Percentiles rank a stretch among this genome's conserved stretches.
phyloP scores from a whole-genome alignment of 2,113 vertebrate genomes.

The Nycticorax nycticorax region DNA sequence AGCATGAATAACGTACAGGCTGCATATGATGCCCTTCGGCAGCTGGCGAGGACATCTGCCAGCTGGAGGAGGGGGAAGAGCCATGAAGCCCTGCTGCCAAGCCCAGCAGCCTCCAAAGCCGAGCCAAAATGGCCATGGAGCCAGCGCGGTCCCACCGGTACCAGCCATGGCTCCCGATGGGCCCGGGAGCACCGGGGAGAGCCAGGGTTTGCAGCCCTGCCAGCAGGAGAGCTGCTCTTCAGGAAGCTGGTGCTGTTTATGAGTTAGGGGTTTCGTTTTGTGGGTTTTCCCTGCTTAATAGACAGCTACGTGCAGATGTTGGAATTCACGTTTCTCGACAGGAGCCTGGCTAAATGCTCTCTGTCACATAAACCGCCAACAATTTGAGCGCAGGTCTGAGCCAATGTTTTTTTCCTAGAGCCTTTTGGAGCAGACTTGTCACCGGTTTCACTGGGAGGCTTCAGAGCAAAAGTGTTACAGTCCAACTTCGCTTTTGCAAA shows the following conservation, averaged over 20 bases:
- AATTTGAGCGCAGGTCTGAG: not conserved
- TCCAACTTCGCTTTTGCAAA: not conserved
- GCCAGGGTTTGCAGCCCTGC: not conserved
- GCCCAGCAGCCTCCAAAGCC: not conserved
- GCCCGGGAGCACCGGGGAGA: fast-evolving
- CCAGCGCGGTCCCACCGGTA: fast-evolving
- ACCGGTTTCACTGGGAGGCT: not conserved
- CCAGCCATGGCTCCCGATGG: not conserved
- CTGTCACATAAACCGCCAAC: not conserved
- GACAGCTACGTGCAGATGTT: not conserved
- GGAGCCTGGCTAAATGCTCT: not conserved
- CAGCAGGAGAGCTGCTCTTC: not conserved
- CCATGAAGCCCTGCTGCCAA: not conserved
- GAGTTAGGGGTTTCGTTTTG: fast-evolving
- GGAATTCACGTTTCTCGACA: not conserved
- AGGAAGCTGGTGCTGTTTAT: not conserved
- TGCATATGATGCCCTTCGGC: not conserved
- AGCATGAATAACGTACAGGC: not conserved
- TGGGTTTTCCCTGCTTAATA: not conserved
- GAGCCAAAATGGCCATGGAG: not conserved
- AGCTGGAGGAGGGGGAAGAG: not conserved
- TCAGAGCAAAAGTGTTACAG: not conserved
- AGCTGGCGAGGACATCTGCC: not conserved
- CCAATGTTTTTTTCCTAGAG: not conserved
- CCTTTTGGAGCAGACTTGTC: not conserved